Evolutionary conservation across 2,113 vertebrate species (phyloP).

Genomic region (Typhlomys cinereus): DNA sequence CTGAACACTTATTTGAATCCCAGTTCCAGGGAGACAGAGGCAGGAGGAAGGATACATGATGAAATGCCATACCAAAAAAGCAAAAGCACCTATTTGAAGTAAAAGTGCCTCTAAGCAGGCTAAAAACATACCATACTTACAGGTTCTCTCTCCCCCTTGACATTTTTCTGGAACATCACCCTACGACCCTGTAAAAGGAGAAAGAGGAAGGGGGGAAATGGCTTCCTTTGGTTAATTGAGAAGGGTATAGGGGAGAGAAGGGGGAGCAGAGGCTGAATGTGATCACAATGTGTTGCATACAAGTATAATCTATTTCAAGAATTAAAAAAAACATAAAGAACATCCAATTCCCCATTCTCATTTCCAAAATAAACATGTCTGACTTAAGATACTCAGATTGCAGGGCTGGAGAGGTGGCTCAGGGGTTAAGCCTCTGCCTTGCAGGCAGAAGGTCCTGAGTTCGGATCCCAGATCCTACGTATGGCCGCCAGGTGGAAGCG

Average conservation of each 20-base stretch:
- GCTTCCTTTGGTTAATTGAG: neutral
- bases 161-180: slow-evolving; percentile 47
- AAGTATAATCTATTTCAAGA: no score
- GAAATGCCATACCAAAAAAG: neutral
- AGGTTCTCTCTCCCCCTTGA: neutral
- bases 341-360: slow-evolving; percentile 30
- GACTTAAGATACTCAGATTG: slow-evolving; percentile 33
- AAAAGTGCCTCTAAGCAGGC: slow-evolving; percentile 45
- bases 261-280: no score
- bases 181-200: no score
- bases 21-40: neutral
- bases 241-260: no score
- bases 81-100: slow-evolving; percentile 1
- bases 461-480: no score
- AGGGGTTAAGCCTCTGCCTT: no score
- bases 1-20: slow-evolving; percentile 10
- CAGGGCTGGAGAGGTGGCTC: no score
- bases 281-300: no score
- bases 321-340: no score
- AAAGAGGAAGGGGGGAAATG: neutral
- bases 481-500: no score
- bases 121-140: neutral
- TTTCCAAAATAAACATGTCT: slow-evolving; percentile 48
- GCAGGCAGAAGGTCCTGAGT: no score
- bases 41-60: neutral